phyloP scores from a whole-genome alignment of 2,797 vertebrate species.

The Crypturellus tataupa region DNA sequence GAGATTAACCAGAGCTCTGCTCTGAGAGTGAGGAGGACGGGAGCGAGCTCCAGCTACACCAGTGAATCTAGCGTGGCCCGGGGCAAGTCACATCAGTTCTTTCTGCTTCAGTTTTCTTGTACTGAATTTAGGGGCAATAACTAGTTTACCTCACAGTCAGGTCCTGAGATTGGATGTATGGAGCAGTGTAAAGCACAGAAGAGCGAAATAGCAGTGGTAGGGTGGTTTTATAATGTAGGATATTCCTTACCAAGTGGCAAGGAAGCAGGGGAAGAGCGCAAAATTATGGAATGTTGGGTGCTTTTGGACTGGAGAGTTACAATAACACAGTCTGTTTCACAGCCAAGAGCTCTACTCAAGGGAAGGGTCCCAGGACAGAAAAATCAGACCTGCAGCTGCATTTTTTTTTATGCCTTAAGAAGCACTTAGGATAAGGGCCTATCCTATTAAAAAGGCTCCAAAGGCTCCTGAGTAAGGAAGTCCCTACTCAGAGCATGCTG shows the following conservation, averaged over 20 bases:
- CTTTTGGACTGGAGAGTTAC: neutral
- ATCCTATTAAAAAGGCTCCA: neutral
- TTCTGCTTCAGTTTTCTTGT: slow-evolving; percentile 51
- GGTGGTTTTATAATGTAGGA: slow-evolving; percentile 24
- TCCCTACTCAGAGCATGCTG: neutral
- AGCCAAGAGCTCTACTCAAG: neutral
- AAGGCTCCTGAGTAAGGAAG: neutral
- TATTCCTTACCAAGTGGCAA: neutral
- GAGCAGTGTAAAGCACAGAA: neutral
- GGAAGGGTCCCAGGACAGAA: neutral
- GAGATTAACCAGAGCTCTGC: neutral
- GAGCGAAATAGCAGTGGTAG: slow-evolving; percentile 16
- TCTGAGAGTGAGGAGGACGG: neutral
- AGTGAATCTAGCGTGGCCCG: rapidly evolving
- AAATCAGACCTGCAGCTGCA: neutral
- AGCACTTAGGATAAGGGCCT: neutral
- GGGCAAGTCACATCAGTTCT: slow-evolving; percentile 30
- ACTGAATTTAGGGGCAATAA: neutral
- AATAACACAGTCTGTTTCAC: neutral
- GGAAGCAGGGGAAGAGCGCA: neutral
- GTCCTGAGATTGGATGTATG: neutral
- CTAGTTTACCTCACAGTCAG: neutral
- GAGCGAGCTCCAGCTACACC: neutral
- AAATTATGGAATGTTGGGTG: neutral
- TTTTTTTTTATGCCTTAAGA: slow-evolving; percentile 6